These are phyloP conservation scores for Lagocephalus sceleratus DNA, from an alignment of 2,797 vertebrate genomes.

Conservation along the genomic window DNA sequence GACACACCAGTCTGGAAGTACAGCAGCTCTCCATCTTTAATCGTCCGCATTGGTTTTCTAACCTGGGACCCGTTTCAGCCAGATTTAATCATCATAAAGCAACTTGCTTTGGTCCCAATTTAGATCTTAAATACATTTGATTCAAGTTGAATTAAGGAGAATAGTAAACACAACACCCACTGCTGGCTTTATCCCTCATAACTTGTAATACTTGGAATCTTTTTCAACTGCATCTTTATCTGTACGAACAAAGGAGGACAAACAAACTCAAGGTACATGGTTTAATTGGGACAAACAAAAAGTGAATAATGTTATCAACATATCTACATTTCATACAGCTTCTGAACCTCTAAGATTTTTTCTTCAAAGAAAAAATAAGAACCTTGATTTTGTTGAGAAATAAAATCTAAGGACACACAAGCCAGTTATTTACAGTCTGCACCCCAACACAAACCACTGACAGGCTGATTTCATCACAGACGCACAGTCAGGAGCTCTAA, in stretches of 20 bases:
- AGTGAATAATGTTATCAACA: slow-evolving; percentile 69
- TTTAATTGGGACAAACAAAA: slow-evolving; percentile 65
- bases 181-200: background rate
- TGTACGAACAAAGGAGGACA: slow-evolving; percentile 26
- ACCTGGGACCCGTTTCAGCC: too few species aligned
- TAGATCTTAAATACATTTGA: too few species aligned
- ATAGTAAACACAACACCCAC: too few species aligned
- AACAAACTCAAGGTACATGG: slow-evolving; percentile 34
- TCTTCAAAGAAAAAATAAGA: slow-evolving; percentile 32
- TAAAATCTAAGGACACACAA: slow-evolving; percentile 63
- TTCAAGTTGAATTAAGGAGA: too few species aligned
- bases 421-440: slow-evolving; percentile 69
- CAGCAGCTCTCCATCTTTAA: too few species aligned
- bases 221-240: slow-evolving; percentile 16
- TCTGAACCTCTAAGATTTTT: slow-evolving; percentile 58
- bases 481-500: slow-evolving; percentile 44
- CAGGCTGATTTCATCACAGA: slow-evolving; percentile 46
- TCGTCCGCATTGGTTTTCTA: too few species aligned
- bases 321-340: slow-evolving; percentile 79
- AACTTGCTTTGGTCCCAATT: too few species aligned
- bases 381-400: slow-evolving; percentile 57
- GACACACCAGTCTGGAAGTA: background rate
- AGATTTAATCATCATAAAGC: too few species aligned
- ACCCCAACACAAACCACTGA: slow-evolving; percentile 29
- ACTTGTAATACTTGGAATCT: slow-evolving; percentile 11